Base-by-base conservation (phyloP, 1,140 invertebrate species). In the Papilio glaucus region DNA sequence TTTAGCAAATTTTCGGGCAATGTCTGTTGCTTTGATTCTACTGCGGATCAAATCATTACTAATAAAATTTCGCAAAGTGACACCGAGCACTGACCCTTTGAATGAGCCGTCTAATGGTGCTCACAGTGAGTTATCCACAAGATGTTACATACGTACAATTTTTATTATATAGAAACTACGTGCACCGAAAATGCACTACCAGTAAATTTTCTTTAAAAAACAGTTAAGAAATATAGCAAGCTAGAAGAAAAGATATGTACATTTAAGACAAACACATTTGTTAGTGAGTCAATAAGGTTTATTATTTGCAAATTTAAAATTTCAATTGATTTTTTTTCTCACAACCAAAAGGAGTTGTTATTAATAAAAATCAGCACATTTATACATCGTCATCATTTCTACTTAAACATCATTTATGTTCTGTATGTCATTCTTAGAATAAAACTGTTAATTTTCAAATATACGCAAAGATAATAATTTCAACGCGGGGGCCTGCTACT, bases 401-500 rank as follows among this genome's bases (percentile, higher is more conserved):
- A 24, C 49, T 57, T 57, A 57, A 12, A 24, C 15, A 4, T 57
- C 49, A 24, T 57, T 57, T 24, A 57, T 57, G 4, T 45, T 45
- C 15, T 15, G 8, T 45, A 45, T 0, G 24, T 13, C 10, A 33
- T 33, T 3, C 2, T 33, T 4, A 57, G 21, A 57, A 57, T 26
- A 57, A 24, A 24, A 57, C 49, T 57, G 18, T 10, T 57, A 57
- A 57, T 57, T 57, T 57, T 57, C 49, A 24, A 57, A 24, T 12
- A 4, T 0, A 24, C 4, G 12, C 49, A 57, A 57, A 57, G 12
- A 24, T 9, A 57, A 24, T 24, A 57, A 57, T 57, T 5, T 57
- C 49, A 57, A 21, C 49, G 49, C 49, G 18, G 49, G 10, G 49
- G 49, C 21, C 8, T 57, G 21, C 49, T 57, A 12, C 49, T 57